phyloP scores from a whole-genome alignment of 2,113 vertebrate genomes.

The Eira barbara region DNA sequence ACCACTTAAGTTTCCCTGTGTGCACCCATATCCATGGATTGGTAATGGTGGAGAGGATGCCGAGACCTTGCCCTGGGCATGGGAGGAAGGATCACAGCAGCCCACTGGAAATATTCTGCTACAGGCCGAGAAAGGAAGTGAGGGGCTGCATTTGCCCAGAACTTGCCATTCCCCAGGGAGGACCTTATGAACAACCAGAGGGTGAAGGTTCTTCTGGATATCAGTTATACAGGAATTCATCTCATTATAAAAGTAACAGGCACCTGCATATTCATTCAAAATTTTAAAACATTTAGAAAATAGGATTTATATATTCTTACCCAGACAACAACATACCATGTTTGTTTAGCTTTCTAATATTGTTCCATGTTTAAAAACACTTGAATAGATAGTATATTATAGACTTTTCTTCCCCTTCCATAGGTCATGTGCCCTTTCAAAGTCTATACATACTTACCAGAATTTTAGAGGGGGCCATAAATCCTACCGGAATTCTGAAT shows the following conservation, averaged over 20 bases:
- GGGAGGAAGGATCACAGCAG: neutral
- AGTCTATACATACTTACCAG: neutral
- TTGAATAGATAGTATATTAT: too few relatives aligned
- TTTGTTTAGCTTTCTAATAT: neutral
- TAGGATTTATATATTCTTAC: neutral
- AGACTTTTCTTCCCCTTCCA: neutral
- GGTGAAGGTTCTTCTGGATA: neutral
- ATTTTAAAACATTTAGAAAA: neutral
- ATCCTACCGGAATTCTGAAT: neutral
- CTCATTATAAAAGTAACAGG: neutral
- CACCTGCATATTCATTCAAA: neutral
- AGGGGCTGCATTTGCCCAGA: neutral
- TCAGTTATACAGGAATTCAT: neutral
- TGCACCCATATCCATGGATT: neutral
- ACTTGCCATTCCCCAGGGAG: neutral
- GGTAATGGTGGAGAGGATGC: neutral
- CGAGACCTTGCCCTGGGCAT: neutral
- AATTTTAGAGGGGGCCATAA: neutral
- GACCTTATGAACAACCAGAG: neutral
- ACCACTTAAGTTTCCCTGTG: too few relatives aligned
- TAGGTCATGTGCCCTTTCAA: neutral
- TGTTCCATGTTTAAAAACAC: neutral
- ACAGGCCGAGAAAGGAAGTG: neutral
- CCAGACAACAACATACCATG: neutral
- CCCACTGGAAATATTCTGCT: neutral